Percentiles rank a stretch among this genome's conserved stretches.
Conservation (phyloP, 2,113 vertebrate genomes). For the Mugil cephalus region DNA sequence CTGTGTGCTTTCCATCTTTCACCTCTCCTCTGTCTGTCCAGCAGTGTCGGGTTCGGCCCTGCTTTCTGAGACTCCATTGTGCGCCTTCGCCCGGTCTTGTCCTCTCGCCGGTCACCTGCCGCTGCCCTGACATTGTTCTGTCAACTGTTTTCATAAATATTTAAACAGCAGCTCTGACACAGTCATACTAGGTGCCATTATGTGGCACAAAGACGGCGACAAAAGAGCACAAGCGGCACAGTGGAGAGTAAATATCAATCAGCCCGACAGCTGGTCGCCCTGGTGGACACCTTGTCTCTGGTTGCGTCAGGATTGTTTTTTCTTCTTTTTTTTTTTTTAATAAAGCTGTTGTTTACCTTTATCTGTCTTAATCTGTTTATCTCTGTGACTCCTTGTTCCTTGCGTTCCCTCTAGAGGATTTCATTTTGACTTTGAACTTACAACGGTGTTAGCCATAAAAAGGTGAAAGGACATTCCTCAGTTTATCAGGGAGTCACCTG, state of each 20-base stretch:
- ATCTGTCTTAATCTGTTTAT: not conserved
- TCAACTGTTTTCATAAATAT: conserved; percentile 73
- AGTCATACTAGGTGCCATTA: conserved; percentile 50
- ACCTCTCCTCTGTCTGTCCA: conserved; percentile 29
- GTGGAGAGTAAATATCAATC: conserved; percentile 15
- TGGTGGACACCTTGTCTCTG: conserved; percentile 24
- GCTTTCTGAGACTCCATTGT: conserved; percentile 49
- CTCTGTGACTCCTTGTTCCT: not conserved
- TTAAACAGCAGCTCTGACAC: conserved; percentile 65
- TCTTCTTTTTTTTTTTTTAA: not conserved
- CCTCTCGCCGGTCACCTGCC: conserved; percentile 71
- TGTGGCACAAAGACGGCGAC: conserved; percentile 48
- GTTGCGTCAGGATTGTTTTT: not conserved
- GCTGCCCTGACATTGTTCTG: conserved; percentile 69
- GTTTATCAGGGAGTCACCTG: conserved; percentile 48
- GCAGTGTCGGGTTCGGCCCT: conserved; percentile 44
- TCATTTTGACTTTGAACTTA: conserved; percentile 26
- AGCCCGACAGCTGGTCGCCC: conserved; percentile 29
- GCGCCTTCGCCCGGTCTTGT: conserved; percentile 44
- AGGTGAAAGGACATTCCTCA: conserved; percentile 54
- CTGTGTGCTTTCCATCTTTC: conserved; percentile 29
- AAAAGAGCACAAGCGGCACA: conserved; percentile 31
- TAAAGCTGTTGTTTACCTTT: not conserved
- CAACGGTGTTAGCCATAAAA: conserved; percentile 40
- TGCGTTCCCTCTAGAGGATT: not conserved